Base-by-base conservation (phyloP, 1,140 invertebrate genomes). In the Meloidogyne floridensis region DNA sequence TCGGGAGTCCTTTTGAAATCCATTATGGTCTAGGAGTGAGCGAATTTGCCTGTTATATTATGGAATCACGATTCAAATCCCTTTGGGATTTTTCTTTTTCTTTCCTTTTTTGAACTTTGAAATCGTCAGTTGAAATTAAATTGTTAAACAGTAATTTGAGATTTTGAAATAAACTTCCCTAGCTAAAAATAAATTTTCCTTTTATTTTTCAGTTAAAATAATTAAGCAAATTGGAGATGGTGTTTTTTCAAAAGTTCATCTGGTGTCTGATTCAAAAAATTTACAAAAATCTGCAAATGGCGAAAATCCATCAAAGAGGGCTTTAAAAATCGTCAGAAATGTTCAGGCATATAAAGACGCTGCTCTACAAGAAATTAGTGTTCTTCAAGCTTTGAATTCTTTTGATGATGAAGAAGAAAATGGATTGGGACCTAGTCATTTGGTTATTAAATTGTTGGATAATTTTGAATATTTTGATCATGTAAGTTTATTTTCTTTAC, bases 401-500 rank as follows among this genome's bases (percentile, higher is more conserved):
- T 4, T 2, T n/a, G n/a, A 65, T 65, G n/a, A n/a, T 65, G n/a
- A 7, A 65, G 59, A 65, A n/a, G n/a, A 65, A 6, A 15, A 18
- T 65, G 59, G 7, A 65, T 65, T 65, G 3, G 7, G n/a, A 2
- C n/a, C 59, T 13, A n/a, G 5, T n/a, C 59, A 65, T 65, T 65
- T 65, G n/a, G 59, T 65, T 4, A 11, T 65, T 4, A 65, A 18
- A 65, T 65, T 65, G 59, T 65, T 65, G 59, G 59, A 98, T 91
- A 98, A 96, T 95, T 99, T 99, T 91, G 96, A 98, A 91, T 98
- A 96, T 91, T 95, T 97, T 92, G 97, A 97, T 15, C 97, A 99
- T 91, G 97, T 98, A 93, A 6, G 15, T 5, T 65, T n/a, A 15
- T 13, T 59, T 5, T 59, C 15, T 59, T 15, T 11, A 15, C 3